Base-by-base conservation (phyloP, 2,888 invertebrate species). In the Trissolcus brochymenae region DNA sequence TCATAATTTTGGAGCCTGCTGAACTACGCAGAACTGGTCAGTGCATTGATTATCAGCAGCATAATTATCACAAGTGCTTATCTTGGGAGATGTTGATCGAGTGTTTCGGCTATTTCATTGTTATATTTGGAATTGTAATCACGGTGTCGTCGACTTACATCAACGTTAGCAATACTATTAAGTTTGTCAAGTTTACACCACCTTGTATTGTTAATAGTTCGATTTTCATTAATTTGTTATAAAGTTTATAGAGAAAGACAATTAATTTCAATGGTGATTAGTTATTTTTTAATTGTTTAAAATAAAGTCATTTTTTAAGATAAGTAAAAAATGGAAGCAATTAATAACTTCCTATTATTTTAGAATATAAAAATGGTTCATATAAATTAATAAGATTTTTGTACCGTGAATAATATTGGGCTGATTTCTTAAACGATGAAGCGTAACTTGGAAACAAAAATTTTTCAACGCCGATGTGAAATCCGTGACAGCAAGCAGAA, bases 161-260 rank as follows among this genome's bases (percentile, higher is more conserved):
- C 3, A 95, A 94, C 89, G 89, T 95, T 84, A 89, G 91, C 13
- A 92, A 93, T 84, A 92, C 94, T 0, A 90, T 93, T 13, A 89
- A 90, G 53, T 93, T 93, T 54, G 92, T 93, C 0, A 91, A 91
- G 46, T 94, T 94, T 81, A 92, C 93, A 50, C 93, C 94, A 25
- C 94, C 95, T 1, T 95, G 95, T 88, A 90, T 95, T 79, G 87
- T 92, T 41, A 95, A 95, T 83, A 90, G 92, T 0, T 91, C 92
- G 0, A 17, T 71, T n/a, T 46, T 43, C 43, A 57, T 66, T 40
- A 60, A 75, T 35, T 46, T 64, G 13, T 59, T 71, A 43, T 78
- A 51, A 55, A 13, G n/a, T 21, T 50, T 6, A 16, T 46, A 1
- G 14, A 14, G 14, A 46, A 46, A 21, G n/a, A 9, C 29, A 35